These are phyloP conservation scores for Triplophysa rosa DNA, from an alignment of 2,113 vertebrate genomes.

Conservation along the genomic window DNA sequence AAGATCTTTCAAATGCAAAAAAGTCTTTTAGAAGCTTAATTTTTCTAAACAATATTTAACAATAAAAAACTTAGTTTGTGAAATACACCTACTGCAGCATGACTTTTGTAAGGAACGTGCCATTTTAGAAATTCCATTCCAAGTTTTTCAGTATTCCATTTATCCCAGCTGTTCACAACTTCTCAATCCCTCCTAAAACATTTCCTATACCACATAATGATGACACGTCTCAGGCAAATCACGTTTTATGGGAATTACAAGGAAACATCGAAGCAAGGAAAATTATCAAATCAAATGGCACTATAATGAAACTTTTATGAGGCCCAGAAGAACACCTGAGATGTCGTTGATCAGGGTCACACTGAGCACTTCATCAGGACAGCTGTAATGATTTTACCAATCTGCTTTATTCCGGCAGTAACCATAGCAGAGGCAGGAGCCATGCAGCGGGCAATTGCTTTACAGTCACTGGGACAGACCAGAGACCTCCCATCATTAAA, in stretches of 20 bases:
- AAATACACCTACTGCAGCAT: no score
- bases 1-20: no score
- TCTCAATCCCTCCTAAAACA: background rate
- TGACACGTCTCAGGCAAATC: slow-evolving; percentile 30
- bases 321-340: slow-evolving; percentile 68
- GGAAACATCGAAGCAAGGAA: slow-evolving; percentile 61
- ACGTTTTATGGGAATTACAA: slow-evolving; percentile 64
- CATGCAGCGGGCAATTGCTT: slow-evolving; percentile 66
- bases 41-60: no score
- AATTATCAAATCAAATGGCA: slow-evolving; percentile 59
- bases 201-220: slow-evolving; percentile 26
- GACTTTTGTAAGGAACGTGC: no score
- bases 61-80: no score
- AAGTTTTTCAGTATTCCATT: background rate
- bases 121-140: background rate
- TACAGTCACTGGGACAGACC: slow-evolving; percentile 52
- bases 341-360: slow-evolving; percentile 64
- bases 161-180: background rate
- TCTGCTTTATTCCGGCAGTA: slow-evolving; percentile 70
- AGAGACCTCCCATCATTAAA: slow-evolving; percentile 41
- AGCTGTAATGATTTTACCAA: slow-evolving; percentile 74
- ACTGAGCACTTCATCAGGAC: slow-evolving; percentile 64
- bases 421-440: slow-evolving; percentile 72
- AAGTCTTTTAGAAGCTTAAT: no score
- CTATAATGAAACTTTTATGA: slow-evolving; percentile 68